These are phyloP conservation scores for Zaprionus camerounensis DNA, from an alignment of 1,140 invertebrate genomes.

Conservation along the genomic window DNA sequence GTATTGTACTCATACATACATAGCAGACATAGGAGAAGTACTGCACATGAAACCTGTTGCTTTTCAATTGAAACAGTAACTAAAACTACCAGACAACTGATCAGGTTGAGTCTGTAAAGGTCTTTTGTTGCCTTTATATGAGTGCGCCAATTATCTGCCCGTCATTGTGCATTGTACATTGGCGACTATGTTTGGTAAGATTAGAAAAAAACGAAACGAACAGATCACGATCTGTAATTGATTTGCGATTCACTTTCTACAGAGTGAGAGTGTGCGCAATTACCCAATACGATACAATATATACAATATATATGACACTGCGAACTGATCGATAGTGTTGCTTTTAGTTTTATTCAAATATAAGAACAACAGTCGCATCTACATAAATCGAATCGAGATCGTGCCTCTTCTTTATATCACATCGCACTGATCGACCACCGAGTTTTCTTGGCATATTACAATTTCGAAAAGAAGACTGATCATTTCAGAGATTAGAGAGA, in stretches of 20 bases:
- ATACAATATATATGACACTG: neutral
- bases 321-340: neutral
- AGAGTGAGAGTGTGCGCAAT: neutral
- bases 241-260: neutral
- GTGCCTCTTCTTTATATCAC: neutral
- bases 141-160: conserved; percentile 1
- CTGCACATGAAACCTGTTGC: neutral
- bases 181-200: conserved; percentile 52
- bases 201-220: conserved; percentile 50
- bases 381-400: neutral
- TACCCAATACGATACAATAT: neutral
- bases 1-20: too few species aligned
- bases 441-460: neutral
- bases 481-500: neutral
- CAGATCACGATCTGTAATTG: conserved; percentile 42
- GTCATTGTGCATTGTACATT: conserved; percentile 9
- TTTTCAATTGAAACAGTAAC: neutral
- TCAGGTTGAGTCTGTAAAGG: neutral
- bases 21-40: neutral
- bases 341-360: neutral
- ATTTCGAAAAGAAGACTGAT: too few species aligned
- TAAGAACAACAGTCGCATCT: neutral
- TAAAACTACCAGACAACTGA: neutral
- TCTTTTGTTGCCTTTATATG: neutral
- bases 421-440: neutral